phyloP scores from a whole-genome alignment of 1,140 invertebrate genomes.

The Paraescarpia echinospica region DNA sequence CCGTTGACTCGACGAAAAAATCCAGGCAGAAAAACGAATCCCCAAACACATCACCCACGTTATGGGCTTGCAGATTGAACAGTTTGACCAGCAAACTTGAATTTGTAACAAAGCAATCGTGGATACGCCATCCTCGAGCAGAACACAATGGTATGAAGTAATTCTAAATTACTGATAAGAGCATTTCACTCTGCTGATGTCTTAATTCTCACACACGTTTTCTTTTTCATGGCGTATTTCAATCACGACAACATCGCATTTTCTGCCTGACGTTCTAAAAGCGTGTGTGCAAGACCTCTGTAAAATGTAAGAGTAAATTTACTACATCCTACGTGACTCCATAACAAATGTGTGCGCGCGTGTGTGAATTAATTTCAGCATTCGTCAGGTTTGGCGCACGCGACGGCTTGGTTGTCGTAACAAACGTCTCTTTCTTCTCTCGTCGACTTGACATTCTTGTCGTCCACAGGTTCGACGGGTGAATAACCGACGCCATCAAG shows the following conservation, averaged over 20 bases:
- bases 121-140: background rate
- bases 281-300: background rate
- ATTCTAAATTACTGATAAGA: background rate
- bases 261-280: background rate
- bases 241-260: background rate
- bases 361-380: background rate
- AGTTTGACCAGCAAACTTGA: background rate
- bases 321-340: background rate
- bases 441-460: background rate
- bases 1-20: too few relatives aligned
- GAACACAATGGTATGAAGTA: background rate
- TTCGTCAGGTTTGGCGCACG: background rate
- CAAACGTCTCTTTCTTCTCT: background rate
- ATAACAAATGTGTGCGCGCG: background rate
- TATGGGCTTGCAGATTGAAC: background rate
- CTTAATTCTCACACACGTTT: background rate
- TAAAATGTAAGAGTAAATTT: background rate
- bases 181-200: background rate
- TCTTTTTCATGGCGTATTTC: background rate
- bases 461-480: background rate
- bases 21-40: too few relatives aligned
- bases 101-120: background rate
- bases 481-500: too few relatives aligned
- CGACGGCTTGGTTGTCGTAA: background rate
- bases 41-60: too few relatives aligned